Evolutionary conservation across 1,140 invertebrate genomes (phyloP).

Genomic region (Solen grandis): DNA sequence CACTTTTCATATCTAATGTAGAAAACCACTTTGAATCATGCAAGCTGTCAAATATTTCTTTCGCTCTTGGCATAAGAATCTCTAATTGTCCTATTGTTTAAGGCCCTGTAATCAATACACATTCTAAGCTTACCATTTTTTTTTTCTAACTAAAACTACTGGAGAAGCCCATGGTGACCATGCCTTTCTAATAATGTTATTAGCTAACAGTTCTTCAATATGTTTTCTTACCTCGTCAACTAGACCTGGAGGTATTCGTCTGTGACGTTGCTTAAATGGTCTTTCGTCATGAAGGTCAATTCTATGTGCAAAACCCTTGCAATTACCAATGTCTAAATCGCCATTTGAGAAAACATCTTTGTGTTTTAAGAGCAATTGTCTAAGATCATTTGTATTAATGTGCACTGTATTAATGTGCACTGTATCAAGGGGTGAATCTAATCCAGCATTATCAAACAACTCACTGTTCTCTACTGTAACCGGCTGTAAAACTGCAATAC

Average conservation of each 20-base stretch:
- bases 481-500: not conserved
- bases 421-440: not conserved
- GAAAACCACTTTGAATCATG: not conserved
- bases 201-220: not conserved
- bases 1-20: not conserved
- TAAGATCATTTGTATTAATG: not conserved
- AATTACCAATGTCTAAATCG: not conserved
- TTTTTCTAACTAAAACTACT: slow-evolving; percentile 5
- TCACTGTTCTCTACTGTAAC: not conserved
- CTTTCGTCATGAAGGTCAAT: not conserved
- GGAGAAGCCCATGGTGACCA: not conserved
- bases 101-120: slow-evolving; percentile 1
- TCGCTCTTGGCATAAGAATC: not conserved
- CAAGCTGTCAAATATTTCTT: not conserved
- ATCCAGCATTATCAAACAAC: not conserved
- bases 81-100: not conserved
- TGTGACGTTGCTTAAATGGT: not conserved
- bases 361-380: not conserved
- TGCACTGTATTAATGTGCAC: not conserved
- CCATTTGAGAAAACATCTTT: not conserved
- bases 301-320: not conserved
- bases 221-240: not conserved
- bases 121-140: not conserved
- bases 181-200: not conserved
- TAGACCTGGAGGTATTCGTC: not conserved